These are phyloP conservation scores for Urocolius indicus DNA, from an alignment of 2,113 vertebrate genomes.

Conservation along the genomic window DNA sequence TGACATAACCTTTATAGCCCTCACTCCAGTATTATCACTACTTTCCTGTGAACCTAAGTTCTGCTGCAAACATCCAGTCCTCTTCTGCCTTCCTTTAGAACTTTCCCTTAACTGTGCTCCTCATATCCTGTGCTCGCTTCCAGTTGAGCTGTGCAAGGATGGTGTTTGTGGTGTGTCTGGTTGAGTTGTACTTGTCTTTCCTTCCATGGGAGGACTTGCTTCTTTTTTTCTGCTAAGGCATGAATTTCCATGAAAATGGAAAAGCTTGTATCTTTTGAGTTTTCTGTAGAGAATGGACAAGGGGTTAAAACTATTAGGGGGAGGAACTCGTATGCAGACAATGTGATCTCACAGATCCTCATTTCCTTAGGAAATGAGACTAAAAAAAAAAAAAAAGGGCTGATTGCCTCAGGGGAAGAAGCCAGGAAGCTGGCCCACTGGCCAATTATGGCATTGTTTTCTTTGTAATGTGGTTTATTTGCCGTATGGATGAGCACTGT, in stretches of 20 bases:
- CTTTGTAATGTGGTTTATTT: conserved; percentile 37
- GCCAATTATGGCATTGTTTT: conserved; percentile 67
- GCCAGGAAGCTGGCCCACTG: conserved; percentile 59
- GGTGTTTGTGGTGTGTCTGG: background rate
- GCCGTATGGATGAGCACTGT: background rate
- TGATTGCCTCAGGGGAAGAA: conserved; percentile 63
- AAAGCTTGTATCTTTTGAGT: background rate
- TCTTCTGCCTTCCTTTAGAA: background rate
- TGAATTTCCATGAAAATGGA: background rate
- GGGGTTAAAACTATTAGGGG: conserved; percentile 33
- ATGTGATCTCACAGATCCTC: conserved; percentile 47
- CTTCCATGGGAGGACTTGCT: background rate
- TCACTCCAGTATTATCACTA: conserved; percentile 11
- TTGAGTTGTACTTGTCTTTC: background rate
- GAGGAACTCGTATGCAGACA: conserved; percentile 31
- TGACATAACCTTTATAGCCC: conserved; percentile 45
- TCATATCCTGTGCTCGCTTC: background rate
- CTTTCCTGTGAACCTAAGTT: conserved; percentile 9
- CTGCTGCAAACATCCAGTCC: background rate
- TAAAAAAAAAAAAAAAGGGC: background rate
- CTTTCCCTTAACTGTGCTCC: background rate
- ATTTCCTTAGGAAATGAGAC: conserved; percentile 70
- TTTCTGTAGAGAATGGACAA: background rate
- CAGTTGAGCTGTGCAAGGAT: background rate
- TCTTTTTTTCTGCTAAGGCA: background rate